These are phyloP conservation scores for Alosa alosa DNA, from an alignment of 2,113 vertebrate species.

Conservation along the genomic window DNA sequence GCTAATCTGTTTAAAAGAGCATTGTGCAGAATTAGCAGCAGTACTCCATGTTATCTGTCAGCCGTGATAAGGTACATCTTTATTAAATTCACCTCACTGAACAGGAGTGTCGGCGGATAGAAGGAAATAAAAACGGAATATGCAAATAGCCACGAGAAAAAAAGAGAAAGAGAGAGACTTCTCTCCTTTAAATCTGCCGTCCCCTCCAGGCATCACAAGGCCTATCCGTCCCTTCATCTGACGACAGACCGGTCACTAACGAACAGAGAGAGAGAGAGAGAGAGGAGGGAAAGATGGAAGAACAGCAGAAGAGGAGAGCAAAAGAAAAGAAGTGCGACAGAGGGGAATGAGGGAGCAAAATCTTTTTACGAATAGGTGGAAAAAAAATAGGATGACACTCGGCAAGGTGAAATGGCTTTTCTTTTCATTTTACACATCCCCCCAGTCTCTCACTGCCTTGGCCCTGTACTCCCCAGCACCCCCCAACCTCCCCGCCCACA, in stretches of 20 bases:
- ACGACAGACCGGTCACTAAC: conserved; percentile 56
- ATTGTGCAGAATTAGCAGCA: conserved; percentile 85
- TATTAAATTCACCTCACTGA: conserved; percentile 92
- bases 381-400: conserved; percentile 67
- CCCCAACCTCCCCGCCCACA: conserved; percentile 35
- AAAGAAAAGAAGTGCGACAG: conserved; percentile 46
- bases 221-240: conserved; percentile 59
- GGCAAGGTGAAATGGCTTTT: conserved; percentile 82
- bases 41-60: conserved; percentile 90
- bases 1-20: conserved; percentile 90
- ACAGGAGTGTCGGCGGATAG: conserved; percentile 77
- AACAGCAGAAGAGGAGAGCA: conserved; percentile 43
- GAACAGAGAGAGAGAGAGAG: conserved; percentile 38
- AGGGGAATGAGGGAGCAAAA: conserved; percentile 59
- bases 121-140: conserved; percentile 76
- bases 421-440: conserved; percentile 78
- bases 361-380: conserved; percentile 64
- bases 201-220: conserved; percentile 38
- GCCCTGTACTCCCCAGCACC: conserved; percentile 16
- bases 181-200: conserved; percentile 58
- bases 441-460: background rate
- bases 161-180: conserved; percentile 61
- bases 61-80: conserved; percentile 95
- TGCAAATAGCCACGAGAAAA: conserved; percentile 76
- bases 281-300: conserved; percentile 31